Evolutionary conservation across 2,888 invertebrate genomes (phyloP), one percentile per base, ranked within the genome.

Genomic region (Caenorhabditis japonica): DNA sequence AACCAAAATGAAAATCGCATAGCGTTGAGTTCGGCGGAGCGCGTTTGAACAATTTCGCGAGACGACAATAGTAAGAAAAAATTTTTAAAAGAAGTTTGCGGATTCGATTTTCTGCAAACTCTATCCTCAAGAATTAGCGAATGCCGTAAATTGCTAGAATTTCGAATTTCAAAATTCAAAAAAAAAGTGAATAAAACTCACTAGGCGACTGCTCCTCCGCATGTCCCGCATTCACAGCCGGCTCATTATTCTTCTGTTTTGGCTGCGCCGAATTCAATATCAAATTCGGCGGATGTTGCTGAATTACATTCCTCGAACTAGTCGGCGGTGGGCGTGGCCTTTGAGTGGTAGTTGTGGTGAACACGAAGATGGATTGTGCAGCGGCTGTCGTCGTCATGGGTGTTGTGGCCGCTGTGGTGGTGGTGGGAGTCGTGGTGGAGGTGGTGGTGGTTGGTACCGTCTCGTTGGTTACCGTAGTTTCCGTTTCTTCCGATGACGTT

Each of bases 331-430:
- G 51, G 15, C 56, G 64, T 49, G 64, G 56, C 36, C 68, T 78
- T n/a, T 52, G 56, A 8, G 77, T 77, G 13, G 82, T 80, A 8
- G 77, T 77, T 10, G 82, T 80, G 2, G 78, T 80, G 70, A 82
- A 82, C 4, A 82, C 75, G 55, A 79, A 81, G 23, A 79, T 75
- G 8, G 71, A 69, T 10, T 59, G 68, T 15, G 69, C 39, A 0
- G 46, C 25, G 27, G 41, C 60, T 7, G 51, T 56, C 13, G 52
- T 46, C 19, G 43, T 62, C 23, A 23, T 53, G 10, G 19, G 38
- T 8, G 55, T 38, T 13, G 59, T 53, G 4, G 60, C 60, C n/a
- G 55, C 56, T 8, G 59, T 69, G 21, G 61, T 56, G 4, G 38
- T 56, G 36, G 62, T 15, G 19, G 47, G 21, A 25, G 49, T 58